phyloP scores from a whole-genome alignment of 1,140 invertebrate species.

The Drosophila funebris region DNA sequence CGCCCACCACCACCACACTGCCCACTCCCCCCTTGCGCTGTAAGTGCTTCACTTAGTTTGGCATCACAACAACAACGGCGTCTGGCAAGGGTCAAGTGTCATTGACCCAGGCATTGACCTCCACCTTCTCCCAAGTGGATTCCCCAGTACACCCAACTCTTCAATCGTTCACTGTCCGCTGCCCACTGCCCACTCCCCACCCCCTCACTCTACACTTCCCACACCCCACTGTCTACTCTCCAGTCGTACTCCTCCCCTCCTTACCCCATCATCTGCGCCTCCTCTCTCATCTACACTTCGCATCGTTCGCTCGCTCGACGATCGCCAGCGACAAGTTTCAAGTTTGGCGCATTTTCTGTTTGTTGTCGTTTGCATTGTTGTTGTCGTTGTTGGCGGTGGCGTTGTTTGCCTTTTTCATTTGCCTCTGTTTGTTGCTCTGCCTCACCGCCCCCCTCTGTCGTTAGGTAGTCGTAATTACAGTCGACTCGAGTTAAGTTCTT shows the following conservation, averaged over 20 bases:
- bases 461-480: constrained; percentile 33
- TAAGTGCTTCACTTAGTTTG: neutral
- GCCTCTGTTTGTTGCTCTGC: constrained; percentile 15
- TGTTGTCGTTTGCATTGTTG: constrained; percentile 29
- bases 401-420: constrained; percentile 65
- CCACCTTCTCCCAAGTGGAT: constrained; percentile 44
- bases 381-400: constrained; percentile 21
- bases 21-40: neutral
- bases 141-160: neutral
- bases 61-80: neutral
- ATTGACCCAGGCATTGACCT: constrained; percentile 71
- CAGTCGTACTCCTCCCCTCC: neutral
- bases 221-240: neutral
- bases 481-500: constrained; percentile 26
- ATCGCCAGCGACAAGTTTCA: constrained; percentile 69
- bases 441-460: neutral
- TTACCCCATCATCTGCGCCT: neutral
- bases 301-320: constrained; percentile 26
- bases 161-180: no score
- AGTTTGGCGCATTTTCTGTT: constrained; percentile 50
- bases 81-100: constrained; percentile 60
- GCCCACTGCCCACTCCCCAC: neutral
- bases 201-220: neutral
- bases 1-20: neutral
- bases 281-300: neutral